Conservation (phyloP, 1,140 invertebrate genomes). For the Diorhabda carinulata region DNA sequence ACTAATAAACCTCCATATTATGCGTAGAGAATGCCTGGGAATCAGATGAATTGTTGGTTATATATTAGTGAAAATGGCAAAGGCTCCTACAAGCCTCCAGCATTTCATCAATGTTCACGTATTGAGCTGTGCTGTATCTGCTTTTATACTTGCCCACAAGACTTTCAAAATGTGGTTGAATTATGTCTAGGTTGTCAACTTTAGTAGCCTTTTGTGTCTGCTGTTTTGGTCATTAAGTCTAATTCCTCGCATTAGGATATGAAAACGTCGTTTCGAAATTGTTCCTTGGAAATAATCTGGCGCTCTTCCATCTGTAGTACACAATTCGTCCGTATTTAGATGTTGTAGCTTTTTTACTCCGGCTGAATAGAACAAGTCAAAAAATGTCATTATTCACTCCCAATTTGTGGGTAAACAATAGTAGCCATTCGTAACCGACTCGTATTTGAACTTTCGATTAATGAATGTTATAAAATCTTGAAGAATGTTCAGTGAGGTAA, state of each 20-base stretch:
- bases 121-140: no score
- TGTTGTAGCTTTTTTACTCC: conserved; percentile 47
- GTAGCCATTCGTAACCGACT: no score
- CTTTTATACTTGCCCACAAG: no score
- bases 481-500: no score
- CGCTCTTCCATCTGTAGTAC: conserved; percentile 43
- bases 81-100: conserved; percentile 43
- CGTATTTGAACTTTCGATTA: no score
- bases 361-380: conserved; percentile 52
- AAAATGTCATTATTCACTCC: background rate
- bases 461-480: no score
- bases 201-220: conserved; percentile 37
- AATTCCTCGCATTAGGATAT: conserved; percentile 24
- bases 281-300: conserved; percentile 35
- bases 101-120: conserved; percentile 42
- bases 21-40: conserved; percentile 18
- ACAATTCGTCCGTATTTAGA: conserved; percentile 49
- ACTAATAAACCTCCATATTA: background rate
- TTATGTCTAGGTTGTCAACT: conserved; percentile 34
- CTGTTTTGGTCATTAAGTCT: conserved; percentile 35
- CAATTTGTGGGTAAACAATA: no score
- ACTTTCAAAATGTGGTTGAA: background rate
- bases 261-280: conserved; percentile 19
- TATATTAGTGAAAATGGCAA: conserved; percentile 45
- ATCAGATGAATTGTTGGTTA: conserved; percentile 9